Evolutionary conservation across 2,888 invertebrate genomes (phyloP).

Genomic region (Drosophila pegasa): DNA sequence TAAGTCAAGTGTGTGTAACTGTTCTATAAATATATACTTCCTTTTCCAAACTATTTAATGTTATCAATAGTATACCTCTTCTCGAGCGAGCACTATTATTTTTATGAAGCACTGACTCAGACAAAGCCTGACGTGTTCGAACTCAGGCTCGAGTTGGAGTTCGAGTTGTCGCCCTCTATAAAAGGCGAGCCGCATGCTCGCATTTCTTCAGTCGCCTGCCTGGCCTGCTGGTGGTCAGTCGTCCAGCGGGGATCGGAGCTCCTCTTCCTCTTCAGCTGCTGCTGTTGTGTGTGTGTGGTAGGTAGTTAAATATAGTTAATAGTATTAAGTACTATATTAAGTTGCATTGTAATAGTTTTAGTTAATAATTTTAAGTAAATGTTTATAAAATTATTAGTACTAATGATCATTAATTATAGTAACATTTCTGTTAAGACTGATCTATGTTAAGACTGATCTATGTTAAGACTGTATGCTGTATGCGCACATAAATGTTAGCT

Average conservation of each 20-base stretch:
- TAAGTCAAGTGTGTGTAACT: slow-evolving; percentile 1
- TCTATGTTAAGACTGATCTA: not conserved
- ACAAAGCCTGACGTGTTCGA: not conserved
- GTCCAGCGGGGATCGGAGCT: no score
- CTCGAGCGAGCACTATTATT: no score
- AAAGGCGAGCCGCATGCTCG: not conserved
- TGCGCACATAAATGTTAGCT: no score
- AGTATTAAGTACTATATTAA: not conserved
- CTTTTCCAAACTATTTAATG: not conserved
- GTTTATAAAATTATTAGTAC: not conserved
- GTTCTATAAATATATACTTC: not conserved
- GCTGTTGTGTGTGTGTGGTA: no score
- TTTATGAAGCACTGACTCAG: no score
- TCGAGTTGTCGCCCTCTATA: not conserved
- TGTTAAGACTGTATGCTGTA: no score
- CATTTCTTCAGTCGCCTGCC: not conserved
- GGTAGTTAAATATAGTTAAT: not conserved
- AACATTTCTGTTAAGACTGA: no score
- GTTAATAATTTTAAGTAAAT: not conserved
- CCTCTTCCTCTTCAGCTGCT: no score
- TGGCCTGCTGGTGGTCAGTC: no score
- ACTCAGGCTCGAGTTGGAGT: not conserved
- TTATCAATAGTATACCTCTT: not conserved
- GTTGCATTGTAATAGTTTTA: not conserved
- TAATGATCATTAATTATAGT: not conserved